Percentiles rank a stretch among this genome's conserved stretches.
phyloP scores from a whole-genome alignment of 2,888 invertebrate species.

The Drosophila silvestris region DNA sequence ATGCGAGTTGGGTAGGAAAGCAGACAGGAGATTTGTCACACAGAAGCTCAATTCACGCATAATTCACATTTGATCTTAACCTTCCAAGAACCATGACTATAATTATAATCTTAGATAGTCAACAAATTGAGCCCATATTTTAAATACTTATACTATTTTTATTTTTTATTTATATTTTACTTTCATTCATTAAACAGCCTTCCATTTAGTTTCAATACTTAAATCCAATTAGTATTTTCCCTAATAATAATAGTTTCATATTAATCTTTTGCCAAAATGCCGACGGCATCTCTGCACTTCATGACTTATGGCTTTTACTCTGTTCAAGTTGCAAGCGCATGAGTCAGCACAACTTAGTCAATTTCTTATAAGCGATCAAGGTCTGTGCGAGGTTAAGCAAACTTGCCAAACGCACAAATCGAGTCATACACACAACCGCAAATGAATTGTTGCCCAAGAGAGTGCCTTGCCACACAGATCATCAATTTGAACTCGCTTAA shows the following conservation, averaged over 20 bases:
- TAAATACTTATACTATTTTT: background rate
- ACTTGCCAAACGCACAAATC: conserved; percentile 41
- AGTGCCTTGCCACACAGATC: conserved; percentile 32
- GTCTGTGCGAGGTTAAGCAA: conserved; percentile 48
- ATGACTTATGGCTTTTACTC: conserved; percentile 7
- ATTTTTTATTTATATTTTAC: background rate
- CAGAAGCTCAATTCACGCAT: background rate
- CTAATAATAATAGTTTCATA: too few relatives aligned
- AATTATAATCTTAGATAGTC: background rate
- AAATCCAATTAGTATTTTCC: background rate
- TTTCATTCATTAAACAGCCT: background rate
- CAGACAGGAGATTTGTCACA: background rate
- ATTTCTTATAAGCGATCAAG: conserved; percentile 45
- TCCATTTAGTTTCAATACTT: background rate
- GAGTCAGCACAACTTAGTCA: conserved; percentile 54
- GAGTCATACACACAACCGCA: conserved; percentile 42
- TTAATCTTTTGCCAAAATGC: conserved; percentile 11
- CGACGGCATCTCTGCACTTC: conserved; percentile 44
- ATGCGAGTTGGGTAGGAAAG: background rate
- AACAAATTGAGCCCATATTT: background rate
- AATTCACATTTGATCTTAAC: background rate
- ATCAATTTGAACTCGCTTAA: conserved; percentile 44
- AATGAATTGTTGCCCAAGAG: conserved; percentile 36
- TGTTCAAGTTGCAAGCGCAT: conserved; percentile 29
- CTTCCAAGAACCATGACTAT: background rate